Evolutionary conservation across 1,140 invertebrate species (phyloP), one percentile per base, ranked within the genome.

Genomic region (Melitaea cinxia): DNA sequence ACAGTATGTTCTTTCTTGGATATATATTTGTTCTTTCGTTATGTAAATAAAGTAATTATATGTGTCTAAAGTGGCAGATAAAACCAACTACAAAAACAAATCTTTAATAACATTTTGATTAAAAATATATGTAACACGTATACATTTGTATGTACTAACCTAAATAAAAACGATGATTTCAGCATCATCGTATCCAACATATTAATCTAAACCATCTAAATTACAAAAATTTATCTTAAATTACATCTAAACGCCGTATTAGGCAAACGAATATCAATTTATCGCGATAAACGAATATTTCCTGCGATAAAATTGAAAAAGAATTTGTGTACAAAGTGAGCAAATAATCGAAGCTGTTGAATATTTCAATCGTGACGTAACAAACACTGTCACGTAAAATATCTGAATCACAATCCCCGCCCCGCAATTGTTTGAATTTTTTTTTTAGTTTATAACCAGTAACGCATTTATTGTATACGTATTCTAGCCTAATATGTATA

Each of bases 341-440:
- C 70, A 77, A 80, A 83, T 85, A 84, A 86, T 84, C 82, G 80
- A 82, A 79, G 76, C 75, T 76, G 73, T 84, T 85, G 83, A 86
- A 86, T 86, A 86, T 86, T 86, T 83, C 78, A 84, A 77, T 77
- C 64, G 70, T 70, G 55, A 80, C 81, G 81, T 83, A 81, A 85
- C 72, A 59, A 68, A 83, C 83, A 81, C 80, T 61, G 69, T 72
- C 62, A 70, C 54, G 58, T 64, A 69, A 68, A 65, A 65, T 60
- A 50, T 55, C 52, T 45, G 24, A 21, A 33, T 21, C n/a, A n/a
- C n/a, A n/a, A n/a, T 28, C 26, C 39, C 15, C 10, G 26, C 55
- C 15, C 21, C 39, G n/a, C 35, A 12, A 26, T 23, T 45, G 37
- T 57, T 57, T 57, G 17, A 26, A n/a, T 57, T 26, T 57, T 14